Evolutionary conservation across 2,113 vertebrate species (phyloP).

Genomic region (Gasterosteus aculeatus): DNA sequence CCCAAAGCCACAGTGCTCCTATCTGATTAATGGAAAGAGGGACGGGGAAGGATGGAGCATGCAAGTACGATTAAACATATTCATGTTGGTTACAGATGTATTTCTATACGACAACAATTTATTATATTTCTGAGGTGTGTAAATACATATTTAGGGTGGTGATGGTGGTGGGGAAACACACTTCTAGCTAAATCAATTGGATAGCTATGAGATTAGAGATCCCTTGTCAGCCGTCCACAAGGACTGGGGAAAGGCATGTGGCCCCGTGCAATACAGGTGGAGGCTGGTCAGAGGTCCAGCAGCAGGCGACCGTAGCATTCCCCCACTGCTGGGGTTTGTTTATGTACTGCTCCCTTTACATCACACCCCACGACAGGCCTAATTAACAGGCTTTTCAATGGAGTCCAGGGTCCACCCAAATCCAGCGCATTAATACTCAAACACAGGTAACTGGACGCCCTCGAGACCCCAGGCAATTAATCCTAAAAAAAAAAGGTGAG

Average conservation of each 20-base stretch:
- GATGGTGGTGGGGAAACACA: neutral
- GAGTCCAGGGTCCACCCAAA: conserved; percentile 39
- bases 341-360: conserved; percentile 59
- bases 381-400: conserved; percentile 73
- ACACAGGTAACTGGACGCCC: conserved; percentile 62
- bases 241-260: conserved; percentile 58
- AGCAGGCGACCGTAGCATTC: conserved; percentile 53
- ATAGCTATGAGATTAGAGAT: conserved; percentile 63
- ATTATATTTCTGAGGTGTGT: conserved; percentile 50
- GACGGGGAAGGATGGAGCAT: conserved; percentile 31
- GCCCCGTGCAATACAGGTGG: conserved; percentile 50
- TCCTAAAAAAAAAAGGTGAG: conserved; percentile 74
- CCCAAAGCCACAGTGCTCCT: conserved; percentile 61
- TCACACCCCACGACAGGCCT: conserved; percentile 72
- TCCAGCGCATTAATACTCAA: conserved; percentile 56
- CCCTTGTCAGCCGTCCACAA: conserved; percentile 28
- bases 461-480: conserved; percentile 77
- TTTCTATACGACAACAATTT: conserved; percentile 60
- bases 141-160: conserved; percentile 28
- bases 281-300: conserved; percentile 49
- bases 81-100: conserved; percentile 47
- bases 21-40: conserved; percentile 69
- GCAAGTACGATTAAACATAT: conserved; percentile 66
- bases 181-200: conserved; percentile 60
- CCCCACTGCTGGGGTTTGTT: conserved; percentile 59